Percentiles rank a stretch among this genome's conserved stretches.
phyloP scores from a whole-genome alignment of 2,113 vertebrate species.

The Petrocephalus zakoni region DNA sequence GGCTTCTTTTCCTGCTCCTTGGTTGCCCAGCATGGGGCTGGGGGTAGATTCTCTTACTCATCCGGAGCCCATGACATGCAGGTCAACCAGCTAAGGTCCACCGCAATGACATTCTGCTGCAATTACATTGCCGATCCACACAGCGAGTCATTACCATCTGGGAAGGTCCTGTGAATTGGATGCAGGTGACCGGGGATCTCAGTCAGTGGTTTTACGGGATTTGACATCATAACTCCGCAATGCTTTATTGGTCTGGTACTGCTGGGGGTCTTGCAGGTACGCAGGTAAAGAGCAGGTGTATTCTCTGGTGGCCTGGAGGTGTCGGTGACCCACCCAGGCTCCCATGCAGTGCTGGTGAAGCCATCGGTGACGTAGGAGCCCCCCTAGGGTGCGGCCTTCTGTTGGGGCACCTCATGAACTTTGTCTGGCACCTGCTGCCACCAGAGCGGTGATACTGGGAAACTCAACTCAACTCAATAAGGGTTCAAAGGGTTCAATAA shows the following conservation, averaged over 20 bases:
- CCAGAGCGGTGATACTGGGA: neutral
- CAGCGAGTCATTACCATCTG: neutral
- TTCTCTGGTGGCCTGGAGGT: neutral
- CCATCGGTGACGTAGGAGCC: neutral
- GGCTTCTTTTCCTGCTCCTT: neutral
- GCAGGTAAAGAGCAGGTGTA: constrained; percentile 5
- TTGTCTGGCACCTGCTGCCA: neutral
- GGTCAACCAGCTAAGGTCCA: neutral
- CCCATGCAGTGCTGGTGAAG: neutral
- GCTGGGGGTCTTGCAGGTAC: neutral
- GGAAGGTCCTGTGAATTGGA: neutral
- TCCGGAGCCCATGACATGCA: neutral
- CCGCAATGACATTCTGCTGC: neutral
- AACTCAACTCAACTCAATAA: no score
- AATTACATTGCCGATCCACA: neutral
- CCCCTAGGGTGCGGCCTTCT: neutral
- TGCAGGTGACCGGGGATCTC: neutral
- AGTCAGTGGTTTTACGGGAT: neutral
- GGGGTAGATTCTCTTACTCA: neutral
- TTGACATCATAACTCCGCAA: neutral
- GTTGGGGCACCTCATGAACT: neutral
- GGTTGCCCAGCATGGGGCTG: neutral
- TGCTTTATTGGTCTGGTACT: neutral
- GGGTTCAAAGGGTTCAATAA: neutral
- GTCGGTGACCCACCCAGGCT: neutral